These are phyloP conservation scores for Watsonalla cultraria DNA, from an alignment of 2,888 invertebrate species.

Conservation along the genomic window DNA sequence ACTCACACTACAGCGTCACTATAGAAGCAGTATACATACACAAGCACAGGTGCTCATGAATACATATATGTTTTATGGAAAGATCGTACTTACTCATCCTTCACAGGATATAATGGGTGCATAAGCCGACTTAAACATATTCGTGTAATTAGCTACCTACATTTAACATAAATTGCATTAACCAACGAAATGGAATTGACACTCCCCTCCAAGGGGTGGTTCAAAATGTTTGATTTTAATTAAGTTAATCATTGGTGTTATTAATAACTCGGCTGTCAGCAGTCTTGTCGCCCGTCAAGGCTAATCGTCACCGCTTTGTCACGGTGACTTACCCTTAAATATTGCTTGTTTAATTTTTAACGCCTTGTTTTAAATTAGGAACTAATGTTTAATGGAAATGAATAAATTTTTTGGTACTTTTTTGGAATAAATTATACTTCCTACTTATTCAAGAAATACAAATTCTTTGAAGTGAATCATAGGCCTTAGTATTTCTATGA, in stretches of 20 bases:
- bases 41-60: no score
- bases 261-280: conserved; percentile 52
- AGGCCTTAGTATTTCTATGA: no score
- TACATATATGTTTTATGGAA: no score
- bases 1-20: no score
- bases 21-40: no score
- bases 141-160: conserved; percentile 27
- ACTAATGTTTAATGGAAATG: no score
- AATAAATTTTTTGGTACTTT: no score
- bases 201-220: conserved; percentile 27
- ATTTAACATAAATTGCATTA: conserved; percentile 35
- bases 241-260: conserved; percentile 51
- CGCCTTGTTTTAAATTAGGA: not conserved
- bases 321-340: conserved; percentile 27
- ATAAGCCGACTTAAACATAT: not conserved
- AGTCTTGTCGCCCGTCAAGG: conserved; percentile 56
- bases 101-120: conserved; percentile 12
- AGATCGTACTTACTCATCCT: conserved; percentile 1
- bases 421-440: no score
- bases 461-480: no score
- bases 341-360: not conserved
- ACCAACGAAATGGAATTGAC: conserved; percentile 39
- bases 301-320: conserved; percentile 60
- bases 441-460: no score
- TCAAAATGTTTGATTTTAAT: conserved; percentile 71